phyloP scores from a whole-genome alignment of 2,113 vertebrate species.

The Xerus inauris region DNA sequence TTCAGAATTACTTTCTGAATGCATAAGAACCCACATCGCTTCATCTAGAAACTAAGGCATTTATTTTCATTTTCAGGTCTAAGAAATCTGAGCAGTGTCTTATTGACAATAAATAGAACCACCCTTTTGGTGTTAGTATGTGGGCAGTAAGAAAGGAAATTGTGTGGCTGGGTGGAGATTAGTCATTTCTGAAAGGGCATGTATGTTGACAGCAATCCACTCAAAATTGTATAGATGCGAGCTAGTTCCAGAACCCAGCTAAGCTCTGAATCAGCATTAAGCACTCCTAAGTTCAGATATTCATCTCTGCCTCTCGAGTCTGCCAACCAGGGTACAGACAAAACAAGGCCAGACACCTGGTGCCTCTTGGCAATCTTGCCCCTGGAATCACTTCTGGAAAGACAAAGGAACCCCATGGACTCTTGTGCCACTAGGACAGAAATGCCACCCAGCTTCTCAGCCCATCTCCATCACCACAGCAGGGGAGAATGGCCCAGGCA shows the following conservation, averaged over 20 bases:
- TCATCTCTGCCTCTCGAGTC: background rate
- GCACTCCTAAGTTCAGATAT: constrained; percentile 28
- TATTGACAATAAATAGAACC: constrained; percentile 74
- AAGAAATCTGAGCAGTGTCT: constrained; percentile 55
- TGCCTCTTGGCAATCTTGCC: constrained; percentile 26
- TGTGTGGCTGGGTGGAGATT: constrained; percentile 57
- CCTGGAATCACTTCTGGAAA: constrained; percentile 55
- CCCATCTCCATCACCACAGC: constrained; percentile 27
- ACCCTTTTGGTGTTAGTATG: constrained; percentile 55
- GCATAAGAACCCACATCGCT: constrained; percentile 36
- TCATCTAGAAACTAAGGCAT: constrained; percentile 49
- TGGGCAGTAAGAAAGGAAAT: constrained; percentile 70
- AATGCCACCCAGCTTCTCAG: constrained; percentile 43
- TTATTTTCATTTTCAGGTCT: constrained; percentile 73
- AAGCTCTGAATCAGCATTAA: constrained; percentile 52
- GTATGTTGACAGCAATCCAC: constrained; percentile 47
- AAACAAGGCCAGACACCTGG: constrained; percentile 41
- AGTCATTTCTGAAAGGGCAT: constrained; percentile 69
- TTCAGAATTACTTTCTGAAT: constrained; percentile 65
- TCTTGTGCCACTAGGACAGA: background rate
- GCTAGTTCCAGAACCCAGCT: constrained; percentile 20
- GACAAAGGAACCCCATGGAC: background rate
- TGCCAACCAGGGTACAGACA: constrained; percentile 41
- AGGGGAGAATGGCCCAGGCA: background rate
- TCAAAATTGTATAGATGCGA: constrained; percentile 5